Percentiles rank a stretch among this genome's conserved stretches.
Evolutionary conservation across 1,140 invertebrate species (phyloP).

Genomic region (Brachionus sp.): DNA sequence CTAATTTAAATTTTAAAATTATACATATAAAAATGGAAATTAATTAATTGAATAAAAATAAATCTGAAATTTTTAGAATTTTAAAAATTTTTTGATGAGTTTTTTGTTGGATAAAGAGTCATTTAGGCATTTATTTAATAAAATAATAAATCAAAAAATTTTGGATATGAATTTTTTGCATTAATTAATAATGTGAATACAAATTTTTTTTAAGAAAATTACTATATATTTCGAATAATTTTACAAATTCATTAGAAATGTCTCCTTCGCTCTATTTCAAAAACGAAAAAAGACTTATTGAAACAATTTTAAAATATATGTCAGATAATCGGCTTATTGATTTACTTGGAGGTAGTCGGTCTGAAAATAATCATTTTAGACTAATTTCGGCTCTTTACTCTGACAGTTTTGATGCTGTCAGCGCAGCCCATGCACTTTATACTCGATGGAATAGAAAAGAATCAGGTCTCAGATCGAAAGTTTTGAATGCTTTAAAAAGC

Average conservation of each 20-base stretch:
- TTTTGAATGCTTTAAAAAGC: not conserved
- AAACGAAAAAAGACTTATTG: not conserved
- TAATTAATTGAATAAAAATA: no score
- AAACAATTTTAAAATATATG: not conserved
- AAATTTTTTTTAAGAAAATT: no score
- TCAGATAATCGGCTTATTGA: not conserved
- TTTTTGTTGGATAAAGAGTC: no score
- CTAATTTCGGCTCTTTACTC: not conserved
- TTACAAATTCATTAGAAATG: not conserved
- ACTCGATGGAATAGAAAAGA: not conserved
- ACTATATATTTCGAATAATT: no score
- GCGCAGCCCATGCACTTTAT: not conserved
- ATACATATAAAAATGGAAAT: no score
- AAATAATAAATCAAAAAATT: no score
- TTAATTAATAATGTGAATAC: no score
- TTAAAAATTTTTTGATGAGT: no score
- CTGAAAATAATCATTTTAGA: not conserved
- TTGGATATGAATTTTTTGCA: no score
- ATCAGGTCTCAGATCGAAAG: not conserved
- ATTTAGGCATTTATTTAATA: no score
- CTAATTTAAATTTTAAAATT: no score
- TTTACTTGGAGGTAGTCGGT: not conserved
- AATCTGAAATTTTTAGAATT: no score
- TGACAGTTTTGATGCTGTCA: not conserved
- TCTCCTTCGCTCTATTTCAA: not conserved